Base-by-base conservation (phyloP, 2,888 invertebrate species). In the Allophyes oxyacanthae region DNA sequence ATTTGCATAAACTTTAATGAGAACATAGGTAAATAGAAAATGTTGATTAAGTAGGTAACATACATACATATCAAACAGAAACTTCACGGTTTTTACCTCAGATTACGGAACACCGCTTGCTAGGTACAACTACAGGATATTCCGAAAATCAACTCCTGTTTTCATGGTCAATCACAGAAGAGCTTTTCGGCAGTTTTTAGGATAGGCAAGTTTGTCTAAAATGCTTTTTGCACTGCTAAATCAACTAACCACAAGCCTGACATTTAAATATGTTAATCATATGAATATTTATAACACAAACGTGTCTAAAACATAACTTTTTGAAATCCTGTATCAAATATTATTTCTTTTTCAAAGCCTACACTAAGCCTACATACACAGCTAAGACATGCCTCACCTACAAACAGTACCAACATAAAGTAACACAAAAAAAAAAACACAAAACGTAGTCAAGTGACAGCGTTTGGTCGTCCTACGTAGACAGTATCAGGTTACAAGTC, bases 401-500 rank as follows among this genome's bases (percentile, higher is more conserved):
- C 2, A 20, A 4, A 28, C 48, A 45, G 40, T 41, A 14, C 32
- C 43, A 32, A 65, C 32, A 70, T 65, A 66, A 58, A 63, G 50
- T 57, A 46, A 64, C 53, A 20, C 2, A 20, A 56, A 65, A 59
- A 62, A 59, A 62, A 60, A 56, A 42, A 48, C 40, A 69, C 61
- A 55, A 59, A 54, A 38, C 45, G 46, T 37, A 50, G 45, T 45
- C 54, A 52, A 61, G 60, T 66, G 64, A 66, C 44, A 69, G 65
- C 44, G 62, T 65, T 62, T 62, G 68, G 70, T 77, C 76, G 70
- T 72, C 75, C 75, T 72, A 62, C 68, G 69, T 72, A 61, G 37
- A 43, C 56, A 57, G 73, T 80, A 75, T 83, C 82, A 51, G 58
- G 78, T 83, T 83, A 80, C 83, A 72, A 73, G 78, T 71, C 75